A percentile compares a stretch with the other conserved stretches of the same genome.
Evolutionary conservation across 2,113 vertebrate species (phyloP).

Genomic region (Triplophysa dalaica): DNA sequence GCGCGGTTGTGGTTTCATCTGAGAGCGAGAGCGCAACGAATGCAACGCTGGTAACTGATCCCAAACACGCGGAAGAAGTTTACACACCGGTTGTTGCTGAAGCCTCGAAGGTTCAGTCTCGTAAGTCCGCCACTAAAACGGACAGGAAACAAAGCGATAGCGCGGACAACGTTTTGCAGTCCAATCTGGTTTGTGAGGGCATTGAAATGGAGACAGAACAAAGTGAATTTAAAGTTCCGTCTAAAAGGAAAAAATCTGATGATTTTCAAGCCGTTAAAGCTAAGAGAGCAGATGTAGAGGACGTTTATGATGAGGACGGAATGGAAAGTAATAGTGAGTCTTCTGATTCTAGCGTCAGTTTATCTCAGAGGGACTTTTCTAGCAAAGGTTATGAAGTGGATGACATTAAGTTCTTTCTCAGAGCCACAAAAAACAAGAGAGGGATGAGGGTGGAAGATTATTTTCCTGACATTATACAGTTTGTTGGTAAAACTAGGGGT

Average conservation of each 20-base stretch:
- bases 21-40: background rate
- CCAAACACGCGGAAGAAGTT: background rate
- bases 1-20: background rate
- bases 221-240: background rate
- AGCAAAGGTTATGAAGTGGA: background rate
- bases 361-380: background rate
- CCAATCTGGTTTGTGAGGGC: background rate
- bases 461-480: background rate
- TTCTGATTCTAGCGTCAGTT: background rate
- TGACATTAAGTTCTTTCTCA: too few relatives aligned
- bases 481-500: background rate
- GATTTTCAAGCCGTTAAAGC: background rate
- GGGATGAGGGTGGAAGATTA: background rate
- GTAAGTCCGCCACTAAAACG: too few relatives aligned
- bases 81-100: background rate
- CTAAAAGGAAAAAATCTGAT: background rate
- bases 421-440: background rate
- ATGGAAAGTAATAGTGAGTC: background rate
- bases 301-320: background rate
- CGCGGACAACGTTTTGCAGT: background rate
- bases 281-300: background rate
- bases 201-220: background rate
- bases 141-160: too few relatives aligned
- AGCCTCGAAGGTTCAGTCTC: background rate
- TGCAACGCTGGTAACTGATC: background rate